Base-by-base conservation (phyloP, 2,113 vertebrate genomes). In the Halichoerus grypus region DNA sequence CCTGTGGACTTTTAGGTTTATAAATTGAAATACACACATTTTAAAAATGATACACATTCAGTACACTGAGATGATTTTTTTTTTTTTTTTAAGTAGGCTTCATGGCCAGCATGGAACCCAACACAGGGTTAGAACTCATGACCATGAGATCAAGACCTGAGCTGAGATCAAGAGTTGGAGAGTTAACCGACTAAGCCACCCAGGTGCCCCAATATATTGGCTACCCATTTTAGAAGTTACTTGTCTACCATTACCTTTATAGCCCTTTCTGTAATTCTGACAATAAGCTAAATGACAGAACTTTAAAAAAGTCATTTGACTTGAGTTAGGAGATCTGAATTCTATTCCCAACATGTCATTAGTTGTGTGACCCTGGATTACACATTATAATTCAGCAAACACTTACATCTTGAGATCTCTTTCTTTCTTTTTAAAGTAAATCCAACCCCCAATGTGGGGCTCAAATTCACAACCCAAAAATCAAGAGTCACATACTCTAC, bases 21-120 rank as follows among this genome's bases (percentile, higher is more conserved):
- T 49, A 59, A 77, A 95, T 0, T 13, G 31, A 95, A 94, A 84
- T 19, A 74, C 9, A 80, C 0, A 88, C 3, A 72, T 85, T 84
- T 88, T 88, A 80, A 65, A 96, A 82, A 81, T 36, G 74, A 72
- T 33, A 69, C 76, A 86, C 28, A 69, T 21, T 92, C 59, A 94
- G 72, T 71, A 76, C n/a, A 57, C 1, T 93, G 10, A 79, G 7
- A 12, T 82, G 3, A 55, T 69, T 95, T 96, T 55, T 94, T 95
- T 55, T 33, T 67, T 95, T 95, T 55, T 96, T 93, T 42, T 11
- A 69, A 69, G 67, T 69, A 69, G 67, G 67, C n/a, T 69, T 36
- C 33, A 36, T 0, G 8, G 13, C 67, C 67, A 19, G 33, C n/a
- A 69, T 36, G 33, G 67, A 36, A n/a, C 33, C 33, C 0, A 69